Evolutionary conservation across 2,888 invertebrate species (phyloP), one percentile per base, ranked within the genome.

Genomic region (Drosophila lutescens): DNA sequence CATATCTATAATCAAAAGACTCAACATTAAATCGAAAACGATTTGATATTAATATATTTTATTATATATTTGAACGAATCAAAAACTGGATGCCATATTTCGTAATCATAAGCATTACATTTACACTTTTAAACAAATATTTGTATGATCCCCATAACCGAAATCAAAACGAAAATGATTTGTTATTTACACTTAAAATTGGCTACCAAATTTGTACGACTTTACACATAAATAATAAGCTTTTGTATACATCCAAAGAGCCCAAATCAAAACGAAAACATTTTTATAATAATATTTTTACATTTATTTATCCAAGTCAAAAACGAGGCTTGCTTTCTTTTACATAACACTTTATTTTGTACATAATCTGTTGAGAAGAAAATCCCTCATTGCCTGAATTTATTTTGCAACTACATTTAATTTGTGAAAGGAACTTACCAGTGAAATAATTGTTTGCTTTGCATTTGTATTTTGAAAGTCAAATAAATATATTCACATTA

Each of bases 401-500:
- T 63, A 44, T 43, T 44, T 73, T 36, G 10, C n/a, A 49, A 26
- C 23, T 36, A 15, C 12, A 10, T 15, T 23, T 20, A 13, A 38
- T 60, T 60, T 60, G 38, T 54, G n/a, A 23, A 15, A 66, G 66
- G 46, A 66, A 66, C 54, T 38, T 34, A 12, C 12, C 20, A 32
- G 40, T 47, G 23, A 55, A 47, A 6, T 47, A 55, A 40, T 9
- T 47, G 26, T 62, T 40, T 46, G 46, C 40, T 60, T 38, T 60
- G 20, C 15, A 43, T 60, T 60, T 44, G 61, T 20, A 44, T 26
- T 36, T 63, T 30, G 12, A 44, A 65, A 60, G 17, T 54, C 23
- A 50, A 47, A 49, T 71, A 50, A 70, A 57, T 38, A 57, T 38
- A 43, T 67, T 38, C 36, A 57, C 36, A 32, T 5, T 8, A 15